Evolutionary conservation across 1,140 invertebrate species (phyloP).

Genomic region (Caenorhabditis inopinata): DNA sequence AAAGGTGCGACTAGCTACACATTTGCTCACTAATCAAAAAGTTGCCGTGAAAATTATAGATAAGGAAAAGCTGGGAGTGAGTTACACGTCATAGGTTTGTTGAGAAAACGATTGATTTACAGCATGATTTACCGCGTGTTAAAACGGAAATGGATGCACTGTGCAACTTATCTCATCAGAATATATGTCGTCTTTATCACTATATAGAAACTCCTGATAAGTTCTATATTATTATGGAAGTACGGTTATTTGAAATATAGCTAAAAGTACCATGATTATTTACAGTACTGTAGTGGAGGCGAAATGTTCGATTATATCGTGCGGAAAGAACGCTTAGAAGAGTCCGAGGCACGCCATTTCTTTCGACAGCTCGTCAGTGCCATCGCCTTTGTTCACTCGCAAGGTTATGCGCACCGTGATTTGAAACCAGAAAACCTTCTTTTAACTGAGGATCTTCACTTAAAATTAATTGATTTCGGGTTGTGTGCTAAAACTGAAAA

Average conservation of each 20-base stretch:
- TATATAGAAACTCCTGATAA: constrained; percentile 77
- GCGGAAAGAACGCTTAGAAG: constrained; percentile 74
- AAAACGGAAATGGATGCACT: constrained; percentile 79
- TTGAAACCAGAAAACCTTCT: constrained; percentile 84
- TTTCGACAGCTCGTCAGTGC: constrained; percentile 79
- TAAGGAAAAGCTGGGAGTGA: constrained; percentile 75
- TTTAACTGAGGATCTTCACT: constrained; percentile 76
- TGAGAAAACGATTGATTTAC: constrained; percentile 36
- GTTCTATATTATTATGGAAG: constrained; percentile 77
- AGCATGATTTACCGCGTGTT: constrained; percentile 79
- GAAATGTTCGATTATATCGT: constrained; percentile 85
- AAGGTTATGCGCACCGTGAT: constrained; percentile 79
- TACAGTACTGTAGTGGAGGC: constrained; percentile 77
- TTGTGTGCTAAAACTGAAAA: constrained; percentile 78
- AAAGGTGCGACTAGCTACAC: constrained; percentile 79
- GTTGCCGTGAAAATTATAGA: constrained; percentile 86
- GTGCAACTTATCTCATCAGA: constrained; percentile 75
- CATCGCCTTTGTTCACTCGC: constrained; percentile 76
- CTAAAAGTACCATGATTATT: too few species aligned
- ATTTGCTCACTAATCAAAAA: constrained; percentile 77
- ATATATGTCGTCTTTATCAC: constrained; percentile 74
- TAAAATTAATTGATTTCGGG: constrained; percentile 88
- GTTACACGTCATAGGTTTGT: too few species aligned
- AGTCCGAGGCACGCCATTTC: constrained; percentile 75
- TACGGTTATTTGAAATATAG: too few species aligned